Conservation (phyloP, 2,797 vertebrate genomes). For the Melanotaenia parkinsoni region DNA sequence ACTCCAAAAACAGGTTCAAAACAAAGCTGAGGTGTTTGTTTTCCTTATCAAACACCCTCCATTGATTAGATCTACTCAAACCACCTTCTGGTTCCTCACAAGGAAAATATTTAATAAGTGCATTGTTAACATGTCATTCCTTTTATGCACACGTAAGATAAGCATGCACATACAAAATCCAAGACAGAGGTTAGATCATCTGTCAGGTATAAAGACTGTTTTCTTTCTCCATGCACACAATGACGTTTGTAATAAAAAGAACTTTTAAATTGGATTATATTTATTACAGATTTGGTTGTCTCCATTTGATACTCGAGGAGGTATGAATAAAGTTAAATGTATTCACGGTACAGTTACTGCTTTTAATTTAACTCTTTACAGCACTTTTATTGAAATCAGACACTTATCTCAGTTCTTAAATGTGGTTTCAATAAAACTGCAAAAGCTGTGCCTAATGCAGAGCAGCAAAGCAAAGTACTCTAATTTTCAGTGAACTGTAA, state of each 20-base stretch:
- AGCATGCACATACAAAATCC: constrained; percentile 40
- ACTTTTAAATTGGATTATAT: constrained; percentile 17
- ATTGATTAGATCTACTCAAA: constrained; percentile 44
- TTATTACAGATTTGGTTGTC: constrained; percentile 31
- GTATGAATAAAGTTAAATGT: constrained; percentile 24
- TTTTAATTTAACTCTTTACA: constrained; percentile 21
- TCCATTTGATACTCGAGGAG: constrained; percentile 1
- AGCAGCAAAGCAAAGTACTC: neutral
- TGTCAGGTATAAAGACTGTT: constrained; percentile 39
- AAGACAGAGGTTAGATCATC: constrained; percentile 54
- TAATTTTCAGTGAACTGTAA: neutral
- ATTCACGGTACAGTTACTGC: constrained; percentile 4
- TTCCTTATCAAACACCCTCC: constrained; percentile 57
- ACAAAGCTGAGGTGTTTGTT: constrained; percentile 46
- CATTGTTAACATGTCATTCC: constrained; percentile 55
- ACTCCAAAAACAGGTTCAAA: constrained; percentile 49
- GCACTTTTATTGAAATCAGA: constrained; percentile 25
- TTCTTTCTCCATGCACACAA: constrained; percentile 14
- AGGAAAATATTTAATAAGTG: constrained; percentile 80
- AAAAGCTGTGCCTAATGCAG: neutral
- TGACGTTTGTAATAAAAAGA: neutral
- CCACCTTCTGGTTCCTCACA: constrained; percentile 55
- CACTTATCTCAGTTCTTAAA: constrained; percentile 1
- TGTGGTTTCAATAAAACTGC: constrained; percentile 10
- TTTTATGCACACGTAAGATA: constrained; percentile 77